Conservation (phyloP, 30 jellyfish, hydroid and myxozoan genomes). For the Turritopsis rubra region DNA sequence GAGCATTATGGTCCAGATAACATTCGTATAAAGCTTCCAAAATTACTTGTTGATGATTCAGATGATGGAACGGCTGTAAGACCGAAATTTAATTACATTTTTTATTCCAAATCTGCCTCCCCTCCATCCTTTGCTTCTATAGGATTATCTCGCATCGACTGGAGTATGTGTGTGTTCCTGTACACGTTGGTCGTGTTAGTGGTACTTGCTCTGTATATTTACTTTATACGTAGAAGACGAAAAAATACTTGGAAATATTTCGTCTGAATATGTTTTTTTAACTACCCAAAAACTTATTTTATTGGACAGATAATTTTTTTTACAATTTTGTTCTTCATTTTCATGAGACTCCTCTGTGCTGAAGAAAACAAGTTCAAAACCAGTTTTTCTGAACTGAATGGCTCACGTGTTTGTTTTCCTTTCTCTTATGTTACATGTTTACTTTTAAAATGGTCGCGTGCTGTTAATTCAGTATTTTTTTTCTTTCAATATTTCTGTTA, state of each 20-base stretch:
- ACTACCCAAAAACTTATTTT: not conserved
- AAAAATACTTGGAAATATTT: slow-evolving; percentile 44
- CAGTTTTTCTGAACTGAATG: not conserved
- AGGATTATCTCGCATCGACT: slow-evolving; percentile 57
- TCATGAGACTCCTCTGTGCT: not conserved
- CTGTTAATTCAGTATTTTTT: too few relatives aligned
- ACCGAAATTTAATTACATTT: not conserved
- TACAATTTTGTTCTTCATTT: not conserved
- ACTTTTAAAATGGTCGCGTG: too few relatives aligned
- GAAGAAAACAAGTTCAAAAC: not conserved
- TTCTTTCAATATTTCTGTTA: too few relatives aligned
- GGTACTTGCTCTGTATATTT: slow-evolving; percentile 50
- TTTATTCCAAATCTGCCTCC: slow-evolving; percentile 3
- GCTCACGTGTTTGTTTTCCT: not conserved
- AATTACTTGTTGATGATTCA: slow-evolving; percentile 27
- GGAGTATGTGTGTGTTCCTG: slow-evolving; percentile 66
- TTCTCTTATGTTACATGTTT: not conserved
- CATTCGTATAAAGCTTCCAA: slow-evolving; percentile 56
- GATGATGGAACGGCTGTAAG: slow-evolving; percentile 54
- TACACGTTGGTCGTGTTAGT: slow-evolving; percentile 40
- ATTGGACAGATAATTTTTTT: not conserved
- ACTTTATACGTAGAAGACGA: slow-evolving; percentile 43
- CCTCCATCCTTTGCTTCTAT: slow-evolving; percentile 23
- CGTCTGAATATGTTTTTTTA: slow-evolving; percentile 29
- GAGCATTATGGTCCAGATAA: slow-evolving; percentile 91